Conservation (phyloP, 2,113 vertebrate genomes). For the Gila orcuttii region DNA sequence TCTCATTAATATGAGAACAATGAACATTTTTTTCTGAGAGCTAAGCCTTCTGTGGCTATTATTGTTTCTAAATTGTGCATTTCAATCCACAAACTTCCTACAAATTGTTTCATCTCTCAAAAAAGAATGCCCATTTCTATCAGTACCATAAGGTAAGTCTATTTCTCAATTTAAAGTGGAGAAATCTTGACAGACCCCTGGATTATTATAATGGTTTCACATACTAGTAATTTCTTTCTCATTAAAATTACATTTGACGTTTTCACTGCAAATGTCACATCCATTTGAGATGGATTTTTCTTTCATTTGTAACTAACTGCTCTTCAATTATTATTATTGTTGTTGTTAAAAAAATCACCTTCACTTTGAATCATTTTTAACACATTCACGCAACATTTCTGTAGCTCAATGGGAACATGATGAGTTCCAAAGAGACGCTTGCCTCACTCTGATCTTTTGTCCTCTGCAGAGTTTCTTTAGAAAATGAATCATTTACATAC, state of each 20-base stretch:
- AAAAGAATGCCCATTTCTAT: not conserved
- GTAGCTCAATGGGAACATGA: not conserved
- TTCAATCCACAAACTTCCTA: not conserved
- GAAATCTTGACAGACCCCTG: not conserved
- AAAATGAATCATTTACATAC: not conserved
- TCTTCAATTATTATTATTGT: not conserved
- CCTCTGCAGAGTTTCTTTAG: not conserved
- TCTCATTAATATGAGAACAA: not conserved
- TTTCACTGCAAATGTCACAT: constrained; percentile 4
- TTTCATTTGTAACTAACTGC: not conserved
- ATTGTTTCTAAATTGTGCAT: not conserved
- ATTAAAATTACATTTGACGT: not conserved
- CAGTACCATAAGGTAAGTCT: not conserved
- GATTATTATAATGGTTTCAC: not conserved
- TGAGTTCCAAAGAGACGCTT: not conserved
- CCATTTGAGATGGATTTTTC: not conserved
- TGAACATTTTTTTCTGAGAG: not conserved
- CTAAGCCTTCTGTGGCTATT: not conserved
- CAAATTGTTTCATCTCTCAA: not conserved
- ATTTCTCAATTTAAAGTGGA: not conserved
- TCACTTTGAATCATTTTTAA: not conserved
- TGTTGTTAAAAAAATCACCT: not conserved
- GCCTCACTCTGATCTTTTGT: not conserved
- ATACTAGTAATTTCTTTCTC: constrained; percentile 8
- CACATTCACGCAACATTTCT: not conserved